phyloP scores from a whole-genome alignment of 1,140 invertebrate species.

The Drosophila asahinai region DNA sequence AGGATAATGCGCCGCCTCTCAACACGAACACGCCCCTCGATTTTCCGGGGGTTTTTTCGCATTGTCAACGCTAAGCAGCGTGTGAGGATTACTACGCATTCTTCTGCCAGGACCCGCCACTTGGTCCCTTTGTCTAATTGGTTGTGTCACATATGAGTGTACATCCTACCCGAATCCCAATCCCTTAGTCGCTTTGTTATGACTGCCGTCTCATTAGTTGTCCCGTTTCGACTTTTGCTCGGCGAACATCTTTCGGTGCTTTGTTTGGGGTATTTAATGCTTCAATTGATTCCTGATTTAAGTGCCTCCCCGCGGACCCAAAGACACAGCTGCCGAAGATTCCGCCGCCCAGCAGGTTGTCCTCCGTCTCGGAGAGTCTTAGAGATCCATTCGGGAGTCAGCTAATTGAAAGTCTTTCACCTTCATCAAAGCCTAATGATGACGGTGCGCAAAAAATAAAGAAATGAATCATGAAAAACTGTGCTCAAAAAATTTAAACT shows the following conservation, averaged over 20 bases:
- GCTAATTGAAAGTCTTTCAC: constrained; percentile 55
- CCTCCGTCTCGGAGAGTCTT: constrained; percentile 26
- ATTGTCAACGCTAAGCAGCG: constrained; percentile 76
- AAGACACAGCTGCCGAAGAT: constrained; percentile 52
- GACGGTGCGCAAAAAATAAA: constrained; percentile 32
- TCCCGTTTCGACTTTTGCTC: constrained; percentile 35
- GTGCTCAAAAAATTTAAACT: neutral
- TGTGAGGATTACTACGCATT: constrained; percentile 78
- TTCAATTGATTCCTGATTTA: constrained; percentile 79
- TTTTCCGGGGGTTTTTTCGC: constrained; percentile 30
- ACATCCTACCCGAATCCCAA: constrained; percentile 26
- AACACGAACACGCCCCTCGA: constrained; percentile 51
- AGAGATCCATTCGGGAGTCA: constrained; percentile 26
- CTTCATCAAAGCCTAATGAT: constrained; percentile 26
- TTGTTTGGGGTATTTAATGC: constrained; percentile 79
- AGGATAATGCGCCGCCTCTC: constrained; percentile 67
- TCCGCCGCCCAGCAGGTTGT: constrained; percentile 70
- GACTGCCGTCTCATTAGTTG: constrained; percentile 60
- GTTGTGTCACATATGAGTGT: constrained; percentile 67
- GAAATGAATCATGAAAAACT: constrained; percentile 20
- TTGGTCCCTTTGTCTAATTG: constrained; percentile 75
- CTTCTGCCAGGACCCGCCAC: constrained; percentile 55
- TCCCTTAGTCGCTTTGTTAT: constrained; percentile 38
- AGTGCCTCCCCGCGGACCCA: constrained; percentile 47
- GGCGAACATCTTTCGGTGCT: constrained; percentile 43